Conservation (phyloP, 2,888 invertebrate genomes). For the Callosobruchus maculatus region DNA sequence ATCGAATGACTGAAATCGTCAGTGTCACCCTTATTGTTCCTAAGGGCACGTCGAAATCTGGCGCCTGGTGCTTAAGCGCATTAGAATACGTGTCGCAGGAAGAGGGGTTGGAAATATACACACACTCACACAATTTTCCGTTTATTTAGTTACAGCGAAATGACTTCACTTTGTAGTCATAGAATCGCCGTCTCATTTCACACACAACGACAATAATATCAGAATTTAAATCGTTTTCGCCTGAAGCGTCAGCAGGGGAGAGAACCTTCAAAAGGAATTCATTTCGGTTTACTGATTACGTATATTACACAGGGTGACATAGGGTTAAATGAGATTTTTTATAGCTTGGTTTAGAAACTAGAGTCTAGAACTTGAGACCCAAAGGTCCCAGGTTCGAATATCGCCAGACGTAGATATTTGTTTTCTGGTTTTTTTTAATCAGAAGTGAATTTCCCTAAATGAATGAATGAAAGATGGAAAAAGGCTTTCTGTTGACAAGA, state of each 20-base stretch:
- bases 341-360: too few relatives aligned
- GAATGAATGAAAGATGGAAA: too few relatives aligned
- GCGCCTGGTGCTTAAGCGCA: neutral
- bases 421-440: too few relatives aligned
- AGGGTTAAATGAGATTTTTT: too few relatives aligned
- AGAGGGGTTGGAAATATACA: neutral
- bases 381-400: too few relatives aligned
- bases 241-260: slow-evolving; percentile 25
- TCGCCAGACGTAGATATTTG: too few relatives aligned
- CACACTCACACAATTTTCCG: slow-evolving; percentile 32
- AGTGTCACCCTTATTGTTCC: neutral
- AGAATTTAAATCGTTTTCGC: slow-evolving; percentile 46
- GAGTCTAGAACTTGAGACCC: too few relatives aligned
- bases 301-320: neutral
- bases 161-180: slow-evolving; percentile 43
- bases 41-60: neutral
- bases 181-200: slow-evolving; percentile 34
- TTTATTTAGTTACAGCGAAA: slow-evolving; percentile 43
- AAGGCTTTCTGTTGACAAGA: too few relatives aligned
- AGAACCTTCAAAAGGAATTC: slow-evolving; percentile 16
- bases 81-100: neutral
- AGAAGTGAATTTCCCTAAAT: too few relatives aligned
- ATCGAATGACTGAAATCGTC: neutral
- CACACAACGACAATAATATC: slow-evolving; percentile 46
- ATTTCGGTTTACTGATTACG: slow-evolving; percentile 19